Conservation (phyloP, 1,140 invertebrate genomes). For the Agraylea sexmaculata region DNA sequence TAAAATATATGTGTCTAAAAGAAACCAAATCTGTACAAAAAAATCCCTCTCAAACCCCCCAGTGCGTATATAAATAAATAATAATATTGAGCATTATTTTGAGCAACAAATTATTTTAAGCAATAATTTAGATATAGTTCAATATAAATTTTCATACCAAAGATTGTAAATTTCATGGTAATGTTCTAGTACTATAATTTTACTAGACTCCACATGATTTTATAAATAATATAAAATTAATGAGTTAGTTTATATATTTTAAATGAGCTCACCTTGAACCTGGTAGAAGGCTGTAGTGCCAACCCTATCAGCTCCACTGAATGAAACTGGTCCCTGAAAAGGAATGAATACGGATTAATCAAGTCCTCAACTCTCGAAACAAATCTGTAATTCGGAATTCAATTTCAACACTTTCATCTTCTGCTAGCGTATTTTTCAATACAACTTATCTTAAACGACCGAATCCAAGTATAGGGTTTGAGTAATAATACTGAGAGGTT, state of each 20-base stretch:
- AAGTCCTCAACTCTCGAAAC: neutral
- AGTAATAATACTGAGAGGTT: neutral
- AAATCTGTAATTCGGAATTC: neutral
- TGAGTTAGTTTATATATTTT: conserved; percentile 1
- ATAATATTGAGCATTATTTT: neutral
- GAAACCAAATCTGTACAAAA: too few relatives aligned
- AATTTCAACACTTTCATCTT: neutral
- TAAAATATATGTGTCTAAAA: too few relatives aligned
- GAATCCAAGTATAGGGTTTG: neutral
- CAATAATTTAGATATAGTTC: neutral
- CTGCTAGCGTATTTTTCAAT: neutral
- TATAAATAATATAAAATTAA: conserved; percentile 1
- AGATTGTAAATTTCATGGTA: neutral
- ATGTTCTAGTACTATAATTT: neutral
- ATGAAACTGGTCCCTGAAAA: conserved; percentile 72
- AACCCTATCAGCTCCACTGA: conserved; percentile 72
- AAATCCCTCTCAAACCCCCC: too few relatives aligned
- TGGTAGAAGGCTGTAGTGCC: conserved; percentile 76
- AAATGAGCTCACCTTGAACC: conserved; percentile 64
- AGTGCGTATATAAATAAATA: too few relatives aligned
- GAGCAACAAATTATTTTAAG: neutral
- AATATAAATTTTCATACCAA: neutral
- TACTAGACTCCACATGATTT: neutral
- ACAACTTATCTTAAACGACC: too few relatives aligned
- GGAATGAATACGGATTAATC: neutral